Evolutionary conservation across 2,888 invertebrate genomes (phyloP).

Genomic region (Bruchidius siliquastri): DNA sequence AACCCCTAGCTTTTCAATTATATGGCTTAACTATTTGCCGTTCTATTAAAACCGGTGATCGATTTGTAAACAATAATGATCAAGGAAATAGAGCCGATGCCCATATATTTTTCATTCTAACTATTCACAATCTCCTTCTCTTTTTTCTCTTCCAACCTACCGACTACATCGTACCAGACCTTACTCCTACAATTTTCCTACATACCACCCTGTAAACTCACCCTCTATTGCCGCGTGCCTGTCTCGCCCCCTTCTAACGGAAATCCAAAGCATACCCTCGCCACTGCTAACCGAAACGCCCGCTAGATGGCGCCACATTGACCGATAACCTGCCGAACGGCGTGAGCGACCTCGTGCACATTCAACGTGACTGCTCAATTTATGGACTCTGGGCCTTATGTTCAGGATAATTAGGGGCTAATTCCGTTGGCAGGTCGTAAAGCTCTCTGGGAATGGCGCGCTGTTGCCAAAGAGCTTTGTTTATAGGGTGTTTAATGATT

Average conservation of each 20-base stretch:
- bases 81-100: too few relatives aligned
- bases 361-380: neutral
- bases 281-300: neutral
- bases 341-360: neutral
- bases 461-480: neutral
- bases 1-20: too few relatives aligned
- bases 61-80: too few relatives aligned
- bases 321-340: neutral
- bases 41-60: too few relatives aligned
- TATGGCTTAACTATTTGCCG: too few relatives aligned
- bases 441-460: neutral
- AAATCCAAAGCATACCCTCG: neutral
- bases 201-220: neutral
- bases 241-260: neutral
- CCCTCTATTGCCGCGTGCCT: neutral
- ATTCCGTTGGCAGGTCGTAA: neutral
- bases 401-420: neutral
- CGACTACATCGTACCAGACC: too few relatives aligned
- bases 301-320: neutral
- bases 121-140: too few relatives aligned
- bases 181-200: neutral
- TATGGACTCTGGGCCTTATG: neutral
- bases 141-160: too few relatives aligned
- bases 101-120: too few relatives aligned
- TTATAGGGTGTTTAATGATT: neutral